Base-by-base conservation (phyloP, 2,113 vertebrate genomes). In the Hippocampus abdominalis region DNA sequence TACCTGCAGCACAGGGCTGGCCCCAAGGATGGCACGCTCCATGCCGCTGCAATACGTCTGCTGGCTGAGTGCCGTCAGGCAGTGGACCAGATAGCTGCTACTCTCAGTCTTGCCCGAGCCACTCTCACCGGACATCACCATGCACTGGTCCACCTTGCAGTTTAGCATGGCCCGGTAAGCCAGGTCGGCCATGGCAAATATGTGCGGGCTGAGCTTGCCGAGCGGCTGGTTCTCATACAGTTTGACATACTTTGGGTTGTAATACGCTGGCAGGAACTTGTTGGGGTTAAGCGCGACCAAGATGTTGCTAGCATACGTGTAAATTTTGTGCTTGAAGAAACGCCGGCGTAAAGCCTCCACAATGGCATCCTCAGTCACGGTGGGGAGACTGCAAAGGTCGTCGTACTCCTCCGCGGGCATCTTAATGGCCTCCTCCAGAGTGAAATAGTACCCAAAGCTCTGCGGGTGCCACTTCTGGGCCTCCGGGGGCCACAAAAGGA, bases 71-170 rank as follows among this genome's bases (percentile, higher is more conserved):
- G 96, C 94, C 0, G 96, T 98, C 79, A 99, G 91, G 84, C 96
- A 98, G 89, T 99, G 96, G 88, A 99, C 94, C 69, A 98, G 89
- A 80, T 95, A 99, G 85, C 95, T 96, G 90, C 95, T 94, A 91
- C 95, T 98, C 73, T 98, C 95, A 0, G 97, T 98, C 80, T 98
- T 99, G 36, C 97, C 97, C 0, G 96, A 97, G 27, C 96, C 96
- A 0, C 95, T 98, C 86, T 96, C 94, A 0, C 97, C 97, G 0
- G 95, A 96, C 79, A 98, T 93, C 62, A 99, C 94, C 0, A 99
- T 93, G 75, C 96, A 98, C 89, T 99, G 97, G 86, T 97, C 94
- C 1, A 86, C 69, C 0, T 80, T 93, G 69, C 94, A 92, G 74
- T 80, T 93, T 60, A 97, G 92, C 96, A 99, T 98, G 21, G 95